A percentile compares a stretch with the other conserved stretches of the same genome.
Evolutionary conservation across 2,113 vertebrate genomes (phyloP).

Genomic region (Otis tarda): DNA sequence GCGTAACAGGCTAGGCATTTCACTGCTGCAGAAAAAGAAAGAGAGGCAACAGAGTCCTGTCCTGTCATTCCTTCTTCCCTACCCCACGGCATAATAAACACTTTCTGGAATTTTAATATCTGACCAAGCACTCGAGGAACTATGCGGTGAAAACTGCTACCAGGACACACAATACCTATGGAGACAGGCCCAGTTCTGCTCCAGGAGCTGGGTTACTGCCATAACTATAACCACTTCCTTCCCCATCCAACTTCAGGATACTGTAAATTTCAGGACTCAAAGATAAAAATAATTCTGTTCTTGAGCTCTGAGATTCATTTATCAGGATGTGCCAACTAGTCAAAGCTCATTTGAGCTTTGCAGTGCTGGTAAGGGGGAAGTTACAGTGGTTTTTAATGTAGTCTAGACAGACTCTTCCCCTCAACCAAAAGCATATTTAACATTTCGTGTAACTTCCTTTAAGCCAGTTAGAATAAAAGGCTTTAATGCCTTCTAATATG

Average conservation of each 20-base stretch:
- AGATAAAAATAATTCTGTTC: not conserved
- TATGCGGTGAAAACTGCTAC: not conserved
- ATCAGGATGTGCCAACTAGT: not conserved
- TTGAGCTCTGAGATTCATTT: not conserved
- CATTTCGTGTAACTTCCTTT: slow-evolving; percentile 9
- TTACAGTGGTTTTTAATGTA: not conserved
- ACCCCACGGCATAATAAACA: not conserved
- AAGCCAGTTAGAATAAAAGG: slow-evolving; percentile 5
- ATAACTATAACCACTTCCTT: not conserved
- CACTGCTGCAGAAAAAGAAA: not conserved
- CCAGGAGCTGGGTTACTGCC: not conserved
- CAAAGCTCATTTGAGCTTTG: not conserved
- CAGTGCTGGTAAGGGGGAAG: not conserved
- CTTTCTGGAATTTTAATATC: accelerated
- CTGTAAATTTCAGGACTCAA: not conserved
- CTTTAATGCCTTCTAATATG: not conserved
- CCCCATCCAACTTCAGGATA: not conserved
- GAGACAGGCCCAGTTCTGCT: not conserved
- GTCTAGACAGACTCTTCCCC: not conserved
- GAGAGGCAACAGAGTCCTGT: not conserved
- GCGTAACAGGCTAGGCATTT: not conserved
- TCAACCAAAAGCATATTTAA: not conserved
- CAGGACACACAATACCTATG: accelerated
- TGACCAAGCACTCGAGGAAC: not conserved
- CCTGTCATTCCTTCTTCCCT: not conserved